These are phyloP conservation scores for Limosa lapponica DNA, from an alignment of 2,797 vertebrate species.

Conservation along the genomic window DNA sequence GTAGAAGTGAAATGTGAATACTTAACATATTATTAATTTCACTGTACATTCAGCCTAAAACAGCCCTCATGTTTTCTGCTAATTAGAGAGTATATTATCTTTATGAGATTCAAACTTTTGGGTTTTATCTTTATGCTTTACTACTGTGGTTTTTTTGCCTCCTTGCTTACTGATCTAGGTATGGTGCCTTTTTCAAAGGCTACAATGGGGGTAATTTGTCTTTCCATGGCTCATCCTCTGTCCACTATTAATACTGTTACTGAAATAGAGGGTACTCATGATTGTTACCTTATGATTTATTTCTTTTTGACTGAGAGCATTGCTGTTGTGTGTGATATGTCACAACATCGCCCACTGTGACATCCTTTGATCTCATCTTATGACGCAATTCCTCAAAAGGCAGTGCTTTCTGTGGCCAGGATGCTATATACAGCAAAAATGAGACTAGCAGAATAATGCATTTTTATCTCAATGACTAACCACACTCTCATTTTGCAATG, in stretches of 20 bases:
- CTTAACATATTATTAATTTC: neutral
- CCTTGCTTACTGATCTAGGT: neutral
- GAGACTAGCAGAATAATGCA: neutral
- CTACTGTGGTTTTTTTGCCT: neutral
- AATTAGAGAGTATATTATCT: neutral
- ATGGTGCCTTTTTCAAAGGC: neutral
- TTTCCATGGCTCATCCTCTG: neutral
- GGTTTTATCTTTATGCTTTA: neutral
- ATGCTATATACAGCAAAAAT: neutral
- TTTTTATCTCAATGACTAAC: neutral
- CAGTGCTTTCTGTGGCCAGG: neutral
- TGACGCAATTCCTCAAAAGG: neutral
- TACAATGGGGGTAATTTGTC: neutral
- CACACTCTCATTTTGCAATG: neutral
- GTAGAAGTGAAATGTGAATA: neutral
- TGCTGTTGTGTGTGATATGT: neutral
- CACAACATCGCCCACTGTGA: neutral
- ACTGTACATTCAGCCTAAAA: neutral
- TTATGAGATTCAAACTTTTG: neutral
- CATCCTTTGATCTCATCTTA: neutral
- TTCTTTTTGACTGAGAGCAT: neutral
- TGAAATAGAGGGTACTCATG: fast-evolving
- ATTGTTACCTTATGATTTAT: neutral
- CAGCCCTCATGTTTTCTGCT: neutral
- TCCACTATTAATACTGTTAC: neutral